phyloP scores from a whole-genome alignment of 64 coral and sea anemone species.

The Orbicella faveolata region DNA sequence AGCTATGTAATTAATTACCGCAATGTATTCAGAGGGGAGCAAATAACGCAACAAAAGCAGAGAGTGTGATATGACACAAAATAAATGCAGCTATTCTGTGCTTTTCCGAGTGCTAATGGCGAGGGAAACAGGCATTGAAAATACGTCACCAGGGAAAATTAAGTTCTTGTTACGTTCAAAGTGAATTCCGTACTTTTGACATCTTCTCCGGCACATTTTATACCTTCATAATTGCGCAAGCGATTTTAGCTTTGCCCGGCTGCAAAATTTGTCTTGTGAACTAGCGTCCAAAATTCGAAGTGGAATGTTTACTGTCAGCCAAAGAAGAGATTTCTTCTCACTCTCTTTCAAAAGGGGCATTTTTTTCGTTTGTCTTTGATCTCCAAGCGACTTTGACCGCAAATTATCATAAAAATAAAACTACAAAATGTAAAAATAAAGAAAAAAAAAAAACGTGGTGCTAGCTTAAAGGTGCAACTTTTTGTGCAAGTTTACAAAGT shows the following conservation, averaged over 20 bases:
- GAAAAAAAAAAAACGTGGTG: not conserved
- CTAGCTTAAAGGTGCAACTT: not conserved
- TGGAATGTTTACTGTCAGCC: not conserved
- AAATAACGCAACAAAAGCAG: slow-evolving; percentile 54
- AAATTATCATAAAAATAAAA: slow-evolving; percentile 13
- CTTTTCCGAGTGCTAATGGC: slow-evolving; percentile 39
- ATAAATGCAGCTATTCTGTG: slow-evolving; percentile 32
- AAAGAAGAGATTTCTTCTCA: not conserved
- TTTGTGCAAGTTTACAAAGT: not conserved
- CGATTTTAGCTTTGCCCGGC: not conserved
- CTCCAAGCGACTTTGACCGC: slow-evolving; percentile 10
- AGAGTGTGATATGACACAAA: slow-evolving; percentile 41
- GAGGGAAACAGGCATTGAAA: not conserved
- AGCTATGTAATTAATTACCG: slow-evolving; percentile 69
- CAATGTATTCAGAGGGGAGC: slow-evolving; percentile 56
- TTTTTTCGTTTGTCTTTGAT: slow-evolving; percentile 31
- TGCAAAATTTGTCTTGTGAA: not conserved
- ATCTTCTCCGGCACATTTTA: not conserved
- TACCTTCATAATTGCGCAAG: not conserved
- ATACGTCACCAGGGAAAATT: not conserved
- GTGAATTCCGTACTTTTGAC: not conserved
- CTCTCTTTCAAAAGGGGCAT: not conserved
- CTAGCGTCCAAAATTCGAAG: not conserved
- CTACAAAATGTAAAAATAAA: not conserved
- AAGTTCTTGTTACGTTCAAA: not conserved